Base-by-base conservation (phyloP, 2,888 invertebrate genomes). In the Metallyticus violacea region DNA sequence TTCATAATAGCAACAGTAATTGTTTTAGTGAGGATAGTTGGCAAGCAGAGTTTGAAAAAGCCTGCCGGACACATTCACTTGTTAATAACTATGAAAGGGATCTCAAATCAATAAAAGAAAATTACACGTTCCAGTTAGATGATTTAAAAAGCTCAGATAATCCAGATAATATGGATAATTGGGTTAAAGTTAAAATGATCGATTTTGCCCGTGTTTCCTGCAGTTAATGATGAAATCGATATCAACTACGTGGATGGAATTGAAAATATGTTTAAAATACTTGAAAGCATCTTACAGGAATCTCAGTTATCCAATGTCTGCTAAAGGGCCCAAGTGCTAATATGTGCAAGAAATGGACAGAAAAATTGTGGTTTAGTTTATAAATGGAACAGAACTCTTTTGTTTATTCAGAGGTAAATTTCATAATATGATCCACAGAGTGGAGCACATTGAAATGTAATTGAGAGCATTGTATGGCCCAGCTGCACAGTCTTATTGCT, bases 151-250 rank as follows among this genome's bases (percentile, higher is more conserved):
- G 90, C 9, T 89, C 92, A 27, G 86, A 86, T 26, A 82, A 79
- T 22, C 88, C 86, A 15, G 81, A 85, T 25, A 81, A 86, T 15
- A 85, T 76, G 27, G 87, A 89, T 9, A 81, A 88, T 7, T 96
- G 95, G 95, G 94, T 94, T 0, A 93, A 94, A 26, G 96, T 98
- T 1, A 95, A 95, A 89, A 95, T 99, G 94, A 99, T 99, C 88
- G 99, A 99, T 91, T 99, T 99, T 91, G 97, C 98, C 0, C 99
- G 97, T 96, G 0, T 97, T 96, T 92, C 95, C 96, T 6, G 93
- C 95, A 0, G 94, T 95, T 6, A 94, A 95, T 62, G 93, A 93
- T 22, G 91, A 91, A 80, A 90, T 93, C 2, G 98, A 98, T 91
- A 93, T 93, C 0, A 98, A 98, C 91, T 98, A 98, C 91, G 92